A percentile compares a stretch with the other conserved stretches of the same genome.
These are phyloP conservation scores for Drosophila fuyamai DNA, from an alignment of 1,140 invertebrate genomes.

Conservation along the genomic window DNA sequence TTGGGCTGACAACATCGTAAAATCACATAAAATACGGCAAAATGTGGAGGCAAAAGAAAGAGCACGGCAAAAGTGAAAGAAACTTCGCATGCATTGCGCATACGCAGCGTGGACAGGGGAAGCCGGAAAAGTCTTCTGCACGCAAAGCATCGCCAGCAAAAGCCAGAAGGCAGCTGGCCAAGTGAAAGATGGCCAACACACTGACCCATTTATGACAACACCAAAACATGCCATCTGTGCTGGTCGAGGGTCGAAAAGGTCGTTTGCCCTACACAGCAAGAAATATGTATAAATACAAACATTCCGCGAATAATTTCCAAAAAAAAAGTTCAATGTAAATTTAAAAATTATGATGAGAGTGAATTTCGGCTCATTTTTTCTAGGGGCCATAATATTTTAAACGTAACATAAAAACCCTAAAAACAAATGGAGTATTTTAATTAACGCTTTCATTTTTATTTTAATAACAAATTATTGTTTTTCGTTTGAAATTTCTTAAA, in stretches of 20 bases:
- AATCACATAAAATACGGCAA: slow-evolving; percentile 11
- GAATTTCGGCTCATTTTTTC: too few relatives aligned
- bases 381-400: too few relatives aligned
- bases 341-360: too few relatives aligned
- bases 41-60: background rate
- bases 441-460: too few relatives aligned
- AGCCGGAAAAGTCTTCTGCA: slow-evolving; percentile 63
- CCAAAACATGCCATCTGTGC: slow-evolving; percentile 4
- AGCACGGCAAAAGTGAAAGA: slow-evolving; percentile 47
- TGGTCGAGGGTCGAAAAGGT: slow-evolving; percentile 23
- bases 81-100: slow-evolving; percentile 65
- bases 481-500: too few relatives aligned
- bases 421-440: too few relatives aligned
- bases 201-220: slow-evolving; percentile 55
- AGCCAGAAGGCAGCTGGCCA: slow-evolving; percentile 22
- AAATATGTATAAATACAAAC: background rate
- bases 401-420: too few relatives aligned
- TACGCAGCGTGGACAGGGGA: slow-evolving; percentile 56
- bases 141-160: slow-evolving; percentile 26
- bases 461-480: background rate
- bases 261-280: slow-evolving; percentile 9
- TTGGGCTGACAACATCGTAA: slow-evolving; percentile 26
- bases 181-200: slow-evolving; percentile 65
- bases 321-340: background rate
- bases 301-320: too few relatives aligned